A percentile compares a stretch with the other conserved stretches of the same genome.
Conservation (phyloP, 2,113 vertebrate species). For the Siniperca chuatsi region DNA sequence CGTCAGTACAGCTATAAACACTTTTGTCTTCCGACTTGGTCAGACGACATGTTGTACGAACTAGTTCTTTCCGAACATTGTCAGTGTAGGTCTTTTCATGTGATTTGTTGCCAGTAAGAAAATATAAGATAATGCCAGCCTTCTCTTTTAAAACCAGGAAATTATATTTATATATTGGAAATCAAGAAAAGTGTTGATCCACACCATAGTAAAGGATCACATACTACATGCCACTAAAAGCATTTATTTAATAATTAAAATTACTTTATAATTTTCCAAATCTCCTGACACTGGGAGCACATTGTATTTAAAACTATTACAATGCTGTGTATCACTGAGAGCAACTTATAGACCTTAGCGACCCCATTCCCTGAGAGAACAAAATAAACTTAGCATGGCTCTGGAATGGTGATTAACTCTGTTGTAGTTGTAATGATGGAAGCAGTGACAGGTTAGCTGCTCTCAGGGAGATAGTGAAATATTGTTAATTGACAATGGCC, state of each 20-base stretch:
- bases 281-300: conserved; percentile 9
- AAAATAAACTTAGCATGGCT: conserved; percentile 47
- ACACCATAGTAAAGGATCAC: neutral
- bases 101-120: neutral
- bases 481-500: conserved; percentile 56
- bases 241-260: neutral
- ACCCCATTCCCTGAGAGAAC: conserved; percentile 15
- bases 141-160: neutral
- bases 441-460: conserved; percentile 36
- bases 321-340: conserved; percentile 7
- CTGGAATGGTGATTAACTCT: conserved; percentile 29
- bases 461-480: conserved; percentile 41
- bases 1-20: neutral
- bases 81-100: neutral
- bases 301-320: conserved; percentile 19
- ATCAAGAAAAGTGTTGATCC: neutral
- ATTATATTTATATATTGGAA: neutral
- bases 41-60: neutral
- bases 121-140: neutral
- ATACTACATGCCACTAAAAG: neutral
- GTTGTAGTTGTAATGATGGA: conserved; percentile 28
- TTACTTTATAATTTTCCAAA: conserved; percentile 21
- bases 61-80: neutral
- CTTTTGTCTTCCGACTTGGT: neutral
- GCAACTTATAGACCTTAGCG: conserved; percentile 15